phyloP scores from a whole-genome alignment of 2,888 invertebrate species.

The Trissolcus japonicus region DNA sequence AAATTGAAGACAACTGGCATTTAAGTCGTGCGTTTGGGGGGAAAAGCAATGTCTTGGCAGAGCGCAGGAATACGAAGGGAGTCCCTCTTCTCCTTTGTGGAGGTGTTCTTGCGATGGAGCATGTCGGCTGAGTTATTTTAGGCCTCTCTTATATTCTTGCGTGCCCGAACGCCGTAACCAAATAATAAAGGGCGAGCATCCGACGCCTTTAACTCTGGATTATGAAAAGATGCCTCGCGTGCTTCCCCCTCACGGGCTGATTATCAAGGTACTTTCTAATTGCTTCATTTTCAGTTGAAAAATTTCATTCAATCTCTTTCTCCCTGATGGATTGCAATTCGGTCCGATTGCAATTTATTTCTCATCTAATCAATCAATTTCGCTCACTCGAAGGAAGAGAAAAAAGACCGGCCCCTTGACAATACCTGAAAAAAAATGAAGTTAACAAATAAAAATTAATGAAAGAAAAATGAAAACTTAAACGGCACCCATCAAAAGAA shows the following conservation, averaged over 20 bases:
- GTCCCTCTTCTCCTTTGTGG: slow-evolving; percentile 23
- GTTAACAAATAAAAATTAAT: too few species aligned
- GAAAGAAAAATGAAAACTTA: too few species aligned
- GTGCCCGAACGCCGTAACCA: slow-evolving; percentile 66
- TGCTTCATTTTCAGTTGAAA: slow-evolving; percentile 3
- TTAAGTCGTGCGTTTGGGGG: slow-evolving; percentile 34
- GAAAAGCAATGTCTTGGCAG: slow-evolving; percentile 46
- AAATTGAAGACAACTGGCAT: slow-evolving; percentile 48
- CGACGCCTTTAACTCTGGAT: slow-evolving; percentile 13
- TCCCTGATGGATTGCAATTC: too few species aligned
- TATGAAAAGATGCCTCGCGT: slow-evolving; percentile 43
- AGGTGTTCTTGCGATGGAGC: slow-evolving; percentile 55
- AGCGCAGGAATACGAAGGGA: slow-evolving; percentile 6
- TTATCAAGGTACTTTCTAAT: slow-evolving; percentile 20
- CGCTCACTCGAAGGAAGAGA: too few species aligned
- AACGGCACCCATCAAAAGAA: too few species aligned
- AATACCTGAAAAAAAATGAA: too few species aligned
- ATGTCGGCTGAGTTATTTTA: slow-evolving; percentile 70
- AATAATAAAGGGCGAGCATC: slow-evolving; percentile 63
- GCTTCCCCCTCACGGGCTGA: slow-evolving; percentile 32
- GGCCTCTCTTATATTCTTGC: slow-evolving; percentile 60
- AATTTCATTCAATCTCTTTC: too few species aligned
- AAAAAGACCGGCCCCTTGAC: too few species aligned
- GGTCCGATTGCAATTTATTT: too few species aligned
- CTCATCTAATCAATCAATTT: too few species aligned